Evolutionary conservation across 2,797 vertebrate genomes (phyloP), one percentile per base, ranked within the genome.

Genomic region (Acanthurus leucopareius): DNA sequence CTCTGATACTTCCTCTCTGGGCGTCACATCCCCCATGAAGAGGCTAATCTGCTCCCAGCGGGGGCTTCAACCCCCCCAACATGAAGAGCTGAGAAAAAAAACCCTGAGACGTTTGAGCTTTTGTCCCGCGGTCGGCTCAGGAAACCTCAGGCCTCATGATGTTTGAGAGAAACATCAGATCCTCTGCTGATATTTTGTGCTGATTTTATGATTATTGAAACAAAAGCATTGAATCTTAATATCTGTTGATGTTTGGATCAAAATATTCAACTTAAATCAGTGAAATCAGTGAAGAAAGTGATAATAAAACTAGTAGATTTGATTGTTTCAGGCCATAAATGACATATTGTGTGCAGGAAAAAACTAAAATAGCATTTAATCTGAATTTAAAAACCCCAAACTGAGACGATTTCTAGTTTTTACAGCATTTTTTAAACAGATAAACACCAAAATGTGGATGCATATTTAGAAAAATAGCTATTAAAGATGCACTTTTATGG

Each of bases 1-100:
- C 84, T 87, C 90, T 93, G 86, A 87, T 87, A 87, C 92, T 93
- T 92, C 91, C 88, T 92, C 86, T 88, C 84, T 74, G 78, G 89
- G 88, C 81, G 66, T 90, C 88, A 85, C 85, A 32, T 83, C 88
- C 87, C 90, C 92, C 87, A 80, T 79, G 86, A 88, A 86, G 92
- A 88, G 85, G 85, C 87, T 94, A 91, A 92, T 94, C 92, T 92
- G 86, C 86, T 90, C 87, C 83, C 92, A 88, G 86, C 40, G 69
- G 91, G 69, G 90, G 58, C 76, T 2, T 25, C 25, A 25, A 25
- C 79, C 84, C 89, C 54, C 68, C 77, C 78, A 75, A 59, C 25
- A 56, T 84, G 86, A 88, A 82, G 90, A 80, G 86, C 86, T 59
- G 80, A 70, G 78, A 69, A 40, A 35, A 54, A 59, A 88, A 65